These are phyloP conservation scores for Neotragus moschatus DNA, from an alignment of 2,113 vertebrate species.

Conservation along the genomic window DNA sequence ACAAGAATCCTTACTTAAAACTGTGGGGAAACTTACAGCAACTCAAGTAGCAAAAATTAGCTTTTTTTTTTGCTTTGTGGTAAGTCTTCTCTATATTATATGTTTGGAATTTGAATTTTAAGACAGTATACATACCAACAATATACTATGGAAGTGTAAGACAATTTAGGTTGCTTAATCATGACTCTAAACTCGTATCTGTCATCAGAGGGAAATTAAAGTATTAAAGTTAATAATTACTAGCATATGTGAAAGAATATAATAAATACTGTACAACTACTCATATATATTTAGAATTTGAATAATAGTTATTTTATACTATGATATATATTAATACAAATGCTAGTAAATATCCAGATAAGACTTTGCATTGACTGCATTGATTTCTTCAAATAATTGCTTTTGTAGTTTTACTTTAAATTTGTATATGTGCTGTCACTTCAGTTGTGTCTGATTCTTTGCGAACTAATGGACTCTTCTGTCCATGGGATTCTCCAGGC, in stretches of 20 bases:
- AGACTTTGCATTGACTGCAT: background rate
- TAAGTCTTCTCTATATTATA: slow-evolving; percentile 65
- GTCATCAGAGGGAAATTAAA: background rate
- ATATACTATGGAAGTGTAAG: background rate
- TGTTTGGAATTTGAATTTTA: slow-evolving; percentile 43
- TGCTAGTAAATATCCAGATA: background rate
- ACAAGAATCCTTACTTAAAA: slow-evolving; percentile 89
- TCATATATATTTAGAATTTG: background rate
- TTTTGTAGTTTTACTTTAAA: background rate
- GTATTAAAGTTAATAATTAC: background rate
- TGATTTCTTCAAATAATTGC: slow-evolving; percentile 14
- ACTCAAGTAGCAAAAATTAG: slow-evolving; percentile 97
- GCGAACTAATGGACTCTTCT: background rate
- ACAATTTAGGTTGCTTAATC: background rate
- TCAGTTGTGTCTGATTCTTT: background rate
- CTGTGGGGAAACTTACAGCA: slow-evolving; percentile 92
- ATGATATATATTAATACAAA: background rate
- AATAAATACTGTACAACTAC: background rate
- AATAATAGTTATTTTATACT: background rate
- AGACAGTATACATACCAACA: background rate
- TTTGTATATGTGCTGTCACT: background rate
- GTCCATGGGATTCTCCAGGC: background rate
- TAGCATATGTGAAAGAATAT: background rate
- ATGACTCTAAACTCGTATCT: background rate
- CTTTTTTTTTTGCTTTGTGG: slow-evolving; percentile 99